phyloP scores from a whole-genome alignment of 2,113 vertebrate species.

The Casuarius casuarius region DNA sequence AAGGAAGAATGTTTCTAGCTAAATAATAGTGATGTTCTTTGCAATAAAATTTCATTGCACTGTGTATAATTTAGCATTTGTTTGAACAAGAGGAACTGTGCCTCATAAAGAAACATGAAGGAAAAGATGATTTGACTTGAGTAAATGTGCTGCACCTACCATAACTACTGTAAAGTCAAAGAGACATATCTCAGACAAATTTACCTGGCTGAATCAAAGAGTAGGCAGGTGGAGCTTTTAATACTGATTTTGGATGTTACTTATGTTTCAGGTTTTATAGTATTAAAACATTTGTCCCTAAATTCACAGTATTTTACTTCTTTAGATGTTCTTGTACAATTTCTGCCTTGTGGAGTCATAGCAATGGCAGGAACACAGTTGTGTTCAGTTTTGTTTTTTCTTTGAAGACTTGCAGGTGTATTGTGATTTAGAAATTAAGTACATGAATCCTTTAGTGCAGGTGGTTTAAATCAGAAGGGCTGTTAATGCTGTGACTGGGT shows the following conservation, averaged over 20 bases:
- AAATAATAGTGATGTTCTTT: conserved; percentile 29
- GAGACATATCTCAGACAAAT: neutral
- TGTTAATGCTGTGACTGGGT: neutral
- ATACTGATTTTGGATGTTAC: neutral
- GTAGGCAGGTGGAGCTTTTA: neutral
- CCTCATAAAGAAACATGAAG: neutral
- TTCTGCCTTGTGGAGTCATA: neutral
- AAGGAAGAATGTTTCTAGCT: conserved; percentile 37
- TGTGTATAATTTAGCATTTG: conserved; percentile 23
- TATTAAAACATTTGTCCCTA: neutral
- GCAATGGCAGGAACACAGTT: neutral
- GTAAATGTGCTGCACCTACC: neutral
- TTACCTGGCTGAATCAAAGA: neutral
- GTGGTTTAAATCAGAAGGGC: neutral
- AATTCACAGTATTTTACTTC: neutral
- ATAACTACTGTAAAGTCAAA: neutral
- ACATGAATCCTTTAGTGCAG: neutral
- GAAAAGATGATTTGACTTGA: neutral
- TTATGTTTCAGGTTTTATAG: neutral
- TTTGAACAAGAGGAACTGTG: neutral
- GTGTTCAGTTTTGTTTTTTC: neutral
- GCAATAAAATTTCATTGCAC: conserved; percentile 25
- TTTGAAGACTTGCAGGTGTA: neutral
- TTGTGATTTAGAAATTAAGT: neutral
- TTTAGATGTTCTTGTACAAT: neutral